These are phyloP conservation scores for Schizothorax lantsangensis DNA, from an alignment of 2,797 vertebrate species.

Conservation along the genomic window DNA sequence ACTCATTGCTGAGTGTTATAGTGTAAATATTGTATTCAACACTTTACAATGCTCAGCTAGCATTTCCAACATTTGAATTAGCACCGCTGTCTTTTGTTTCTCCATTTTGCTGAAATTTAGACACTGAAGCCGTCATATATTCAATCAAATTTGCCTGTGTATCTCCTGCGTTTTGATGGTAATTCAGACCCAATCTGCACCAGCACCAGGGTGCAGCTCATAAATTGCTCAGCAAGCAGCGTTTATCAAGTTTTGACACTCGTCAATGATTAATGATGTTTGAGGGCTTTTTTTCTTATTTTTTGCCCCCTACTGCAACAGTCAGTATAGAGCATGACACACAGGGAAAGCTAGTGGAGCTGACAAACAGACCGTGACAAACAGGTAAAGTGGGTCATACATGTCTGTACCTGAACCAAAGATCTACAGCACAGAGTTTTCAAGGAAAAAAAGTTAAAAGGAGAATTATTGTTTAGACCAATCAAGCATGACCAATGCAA, in stretches of 20 bases:
- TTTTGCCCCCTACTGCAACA: background rate
- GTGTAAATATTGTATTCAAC: background rate
- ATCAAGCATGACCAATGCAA: background rate
- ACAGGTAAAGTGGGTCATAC: slow-evolving; percentile 9
- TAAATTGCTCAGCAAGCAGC: slow-evolving; percentile 10
- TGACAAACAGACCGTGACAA: background rate
- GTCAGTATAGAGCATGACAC: background rate
- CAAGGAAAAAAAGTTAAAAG: background rate
- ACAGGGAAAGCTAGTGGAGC: background rate
- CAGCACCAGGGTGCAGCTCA: slow-evolving; percentile 22
- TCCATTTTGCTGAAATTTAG: background rate
- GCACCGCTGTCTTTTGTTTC: background rate
- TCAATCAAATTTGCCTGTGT: background rate
- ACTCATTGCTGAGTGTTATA: background rate
- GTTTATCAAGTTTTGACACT: slow-evolving; percentile 25
- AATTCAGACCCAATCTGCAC: slow-evolving; percentile 16
- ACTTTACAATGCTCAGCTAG: background rate
- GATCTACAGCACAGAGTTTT: background rate
- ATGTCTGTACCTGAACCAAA: background rate
- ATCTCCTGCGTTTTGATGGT: slow-evolving; percentile 2
- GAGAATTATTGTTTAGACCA: slow-evolving; percentile 9
- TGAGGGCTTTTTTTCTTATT: background rate
- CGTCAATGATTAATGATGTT: slow-evolving; percentile 25
- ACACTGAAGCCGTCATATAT: background rate
- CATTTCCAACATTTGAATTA: background rate